A percentile compares a stretch with the other conserved stretches of the same genome.
phyloP scores from a whole-genome alignment of 2,797 vertebrate genomes.

The Melanotaenia pygmaea region DNA sequence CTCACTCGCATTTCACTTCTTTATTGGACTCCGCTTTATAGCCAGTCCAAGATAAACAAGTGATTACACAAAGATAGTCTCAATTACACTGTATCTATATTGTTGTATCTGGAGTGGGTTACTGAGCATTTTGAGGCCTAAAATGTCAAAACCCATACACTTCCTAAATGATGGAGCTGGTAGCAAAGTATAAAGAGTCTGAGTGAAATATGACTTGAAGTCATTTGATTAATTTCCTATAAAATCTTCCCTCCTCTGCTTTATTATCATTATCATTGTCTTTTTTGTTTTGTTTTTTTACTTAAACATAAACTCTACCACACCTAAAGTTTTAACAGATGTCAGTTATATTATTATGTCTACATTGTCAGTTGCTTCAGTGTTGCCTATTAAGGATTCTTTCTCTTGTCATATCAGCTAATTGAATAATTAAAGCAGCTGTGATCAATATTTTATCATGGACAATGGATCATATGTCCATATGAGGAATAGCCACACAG shows the following conservation, averaged over 20 bases:
- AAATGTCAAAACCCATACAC: slow-evolving; percentile 58
- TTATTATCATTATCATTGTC: slow-evolving; percentile 1
- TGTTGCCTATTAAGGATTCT: too few species aligned
- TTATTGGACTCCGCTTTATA: slow-evolving; percentile 56
- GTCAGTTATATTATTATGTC: neutral
- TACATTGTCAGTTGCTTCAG: neutral
- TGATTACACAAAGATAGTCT: slow-evolving; percentile 57
- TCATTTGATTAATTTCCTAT: slow-evolving; percentile 37
- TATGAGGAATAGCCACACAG: neutral
- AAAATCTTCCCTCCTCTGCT: slow-evolving; percentile 24
- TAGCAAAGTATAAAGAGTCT: slow-evolving; percentile 36
- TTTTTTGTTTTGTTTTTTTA: too few species aligned
- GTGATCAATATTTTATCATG: neutral
- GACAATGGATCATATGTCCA: neutral
- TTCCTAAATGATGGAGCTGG: slow-evolving; percentile 43
- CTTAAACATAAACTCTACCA: slow-evolving; percentile 8
- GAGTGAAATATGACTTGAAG: slow-evolving; percentile 36
- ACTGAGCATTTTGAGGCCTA: slow-evolving; percentile 65
- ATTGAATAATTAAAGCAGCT: neutral
- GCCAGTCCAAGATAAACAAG: slow-evolving; percentile 62
- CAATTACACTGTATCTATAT: slow-evolving; percentile 43
- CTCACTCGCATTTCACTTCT: slow-evolving; percentile 71
- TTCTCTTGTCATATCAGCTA: too few species aligned
- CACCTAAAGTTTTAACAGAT: neutral
- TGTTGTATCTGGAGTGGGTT: slow-evolving; percentile 41